These are phyloP conservation scores for Entelurus aequoreus DNA, from an alignment of 2,113 vertebrate genomes.

Conservation along the genomic window DNA sequence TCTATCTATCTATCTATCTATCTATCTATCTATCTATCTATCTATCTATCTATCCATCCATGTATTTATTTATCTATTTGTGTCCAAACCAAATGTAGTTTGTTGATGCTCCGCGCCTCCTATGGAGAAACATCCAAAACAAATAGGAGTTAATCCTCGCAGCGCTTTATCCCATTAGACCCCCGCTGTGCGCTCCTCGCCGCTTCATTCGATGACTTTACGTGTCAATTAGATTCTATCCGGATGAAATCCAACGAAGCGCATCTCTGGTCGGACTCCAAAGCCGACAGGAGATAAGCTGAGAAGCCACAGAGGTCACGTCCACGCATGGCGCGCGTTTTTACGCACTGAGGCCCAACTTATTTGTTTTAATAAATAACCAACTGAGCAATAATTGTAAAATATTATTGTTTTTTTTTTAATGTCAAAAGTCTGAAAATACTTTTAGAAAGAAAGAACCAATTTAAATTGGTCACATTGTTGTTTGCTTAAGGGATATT, in stretches of 20 bases:
- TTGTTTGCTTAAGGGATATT: too few species aligned
- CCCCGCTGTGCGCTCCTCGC: constrained; percentile 46
- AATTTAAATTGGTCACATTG: too few species aligned
- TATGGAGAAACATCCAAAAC: constrained; percentile 64
- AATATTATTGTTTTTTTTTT: too few species aligned
- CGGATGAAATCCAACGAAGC: constrained; percentile 46
- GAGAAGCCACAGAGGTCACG: constrained; percentile 65
- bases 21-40: constrained; percentile 1
- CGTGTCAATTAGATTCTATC: constrained; percentile 66
- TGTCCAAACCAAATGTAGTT: constrained; percentile 34
- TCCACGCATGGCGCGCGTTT: constrained; percentile 14
- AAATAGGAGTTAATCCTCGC: constrained; percentile 63
- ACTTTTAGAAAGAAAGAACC: too few species aligned
- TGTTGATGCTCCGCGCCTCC: constrained; percentile 50
- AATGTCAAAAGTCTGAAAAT: too few species aligned
- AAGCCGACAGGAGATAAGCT: constrained; percentile 61
- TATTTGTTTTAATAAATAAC: too few species aligned
- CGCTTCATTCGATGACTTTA: constrained; percentile 45
- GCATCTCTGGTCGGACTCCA: constrained; percentile 54
- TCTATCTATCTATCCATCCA: constrained; percentile 6
- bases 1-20: constrained; percentile 5
- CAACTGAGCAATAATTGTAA: too few species aligned
- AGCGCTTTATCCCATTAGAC: constrained; percentile 66
- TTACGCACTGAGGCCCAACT: too few species aligned
- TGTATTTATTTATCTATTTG: background rate